These are phyloP conservation scores for Oriolus oriolus DNA, from an alignment of 2,113 vertebrate species.

Conservation along the genomic window DNA sequence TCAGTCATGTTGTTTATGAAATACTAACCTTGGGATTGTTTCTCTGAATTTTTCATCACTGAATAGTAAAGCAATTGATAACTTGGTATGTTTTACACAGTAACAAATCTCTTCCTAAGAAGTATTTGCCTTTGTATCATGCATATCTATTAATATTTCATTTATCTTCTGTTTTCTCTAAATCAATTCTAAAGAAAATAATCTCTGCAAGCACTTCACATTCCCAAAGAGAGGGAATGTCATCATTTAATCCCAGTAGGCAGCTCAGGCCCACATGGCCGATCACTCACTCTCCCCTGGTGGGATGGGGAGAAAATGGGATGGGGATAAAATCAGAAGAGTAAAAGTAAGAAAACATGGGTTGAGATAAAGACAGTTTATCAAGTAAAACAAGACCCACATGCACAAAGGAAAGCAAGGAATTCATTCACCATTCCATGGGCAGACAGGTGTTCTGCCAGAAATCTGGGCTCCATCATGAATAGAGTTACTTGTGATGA, in stretches of 20 bases:
- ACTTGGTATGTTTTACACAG: not conserved
- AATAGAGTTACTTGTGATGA: not conserved
- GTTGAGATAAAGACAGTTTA: not conserved
- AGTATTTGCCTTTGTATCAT: not conserved
- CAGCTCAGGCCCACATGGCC: accelerated
- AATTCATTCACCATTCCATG: accelerated
- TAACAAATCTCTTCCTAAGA: not conserved
- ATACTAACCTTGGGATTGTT: not conserved
- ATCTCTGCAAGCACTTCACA: not conserved
- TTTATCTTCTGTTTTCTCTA: not conserved
- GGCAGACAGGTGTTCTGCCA: not conserved
- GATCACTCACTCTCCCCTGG: not conserved
- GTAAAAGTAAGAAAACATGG: not conserved
- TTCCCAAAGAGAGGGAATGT: not conserved
- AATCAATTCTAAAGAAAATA: not conserved
- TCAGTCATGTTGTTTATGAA: not conserved
- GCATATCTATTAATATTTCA: not conserved
- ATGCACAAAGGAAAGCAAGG: not conserved
- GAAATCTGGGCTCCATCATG: not conserved
- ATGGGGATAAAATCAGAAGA: not conserved
- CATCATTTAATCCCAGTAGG: not conserved
- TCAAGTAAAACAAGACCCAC: not conserved
- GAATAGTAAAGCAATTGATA: not conserved
- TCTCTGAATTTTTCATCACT: not conserved
- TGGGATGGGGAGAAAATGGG: not conserved